Conservation (phyloP, 2,888 invertebrate genomes). For the Tipula unca region DNA sequence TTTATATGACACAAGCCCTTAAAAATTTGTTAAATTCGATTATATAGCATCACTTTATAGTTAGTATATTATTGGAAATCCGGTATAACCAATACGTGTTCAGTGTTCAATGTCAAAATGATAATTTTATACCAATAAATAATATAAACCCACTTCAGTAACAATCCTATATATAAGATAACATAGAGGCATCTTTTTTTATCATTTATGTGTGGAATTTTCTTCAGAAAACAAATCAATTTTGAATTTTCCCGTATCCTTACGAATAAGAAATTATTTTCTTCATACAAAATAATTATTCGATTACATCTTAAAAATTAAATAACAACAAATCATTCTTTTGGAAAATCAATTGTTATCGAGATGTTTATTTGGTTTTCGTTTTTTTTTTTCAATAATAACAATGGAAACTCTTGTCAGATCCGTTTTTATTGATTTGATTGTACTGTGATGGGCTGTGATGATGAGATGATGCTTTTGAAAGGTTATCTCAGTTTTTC, state of each 20-base stretch:
- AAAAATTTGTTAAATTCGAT: too few relatives aligned
- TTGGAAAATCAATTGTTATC: background rate
- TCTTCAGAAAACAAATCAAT: background rate
- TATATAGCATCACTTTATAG: too few relatives aligned
- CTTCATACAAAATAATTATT: background rate
- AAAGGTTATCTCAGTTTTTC: background rate
- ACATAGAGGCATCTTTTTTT: background rate
- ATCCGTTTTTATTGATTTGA: background rate
- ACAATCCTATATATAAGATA: background rate
- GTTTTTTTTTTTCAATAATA: background rate
- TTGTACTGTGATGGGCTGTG: background rate
- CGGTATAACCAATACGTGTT: too few relatives aligned
- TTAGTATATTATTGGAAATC: too few relatives aligned
- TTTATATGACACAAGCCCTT: too few relatives aligned
- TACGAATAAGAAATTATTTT: background rate
- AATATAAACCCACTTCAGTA: background rate
- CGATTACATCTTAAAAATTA: constrained; percentile 4
- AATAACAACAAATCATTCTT: constrained; percentile 8
- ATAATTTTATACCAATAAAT: background rate
- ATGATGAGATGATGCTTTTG: background rate
- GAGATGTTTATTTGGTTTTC: background rate
- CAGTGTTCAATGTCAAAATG: background rate
- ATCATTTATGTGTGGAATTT: background rate
- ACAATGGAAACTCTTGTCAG: background rate
- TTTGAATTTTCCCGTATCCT: background rate